phyloP scores from a whole-genome alignment of 2,113 vertebrate species.

The Oxyura jamaicensis region DNA sequence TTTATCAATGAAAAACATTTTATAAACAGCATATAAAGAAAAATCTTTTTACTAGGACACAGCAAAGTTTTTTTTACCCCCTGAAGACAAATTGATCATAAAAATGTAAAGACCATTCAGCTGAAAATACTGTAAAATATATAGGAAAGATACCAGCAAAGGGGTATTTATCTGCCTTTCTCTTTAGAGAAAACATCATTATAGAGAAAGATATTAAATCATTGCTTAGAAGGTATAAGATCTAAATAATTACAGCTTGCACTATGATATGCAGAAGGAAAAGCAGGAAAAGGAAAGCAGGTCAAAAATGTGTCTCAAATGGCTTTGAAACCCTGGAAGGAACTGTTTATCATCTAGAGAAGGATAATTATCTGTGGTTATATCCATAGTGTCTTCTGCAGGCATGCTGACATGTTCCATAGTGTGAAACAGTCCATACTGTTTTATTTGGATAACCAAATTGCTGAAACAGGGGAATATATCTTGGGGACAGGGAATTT shows the following conservation, averaged over 20 bases:
- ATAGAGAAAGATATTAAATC: neutral
- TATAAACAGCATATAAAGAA: neutral
- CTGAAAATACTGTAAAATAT: neutral
- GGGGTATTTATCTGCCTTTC: neutral
- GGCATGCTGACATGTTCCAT: neutral
- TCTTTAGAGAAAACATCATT: neutral
- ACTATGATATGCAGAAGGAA: neutral
- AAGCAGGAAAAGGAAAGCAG: neutral
- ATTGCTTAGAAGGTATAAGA: neutral
- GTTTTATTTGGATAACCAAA: neutral
- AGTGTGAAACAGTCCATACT: neutral
- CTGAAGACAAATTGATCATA: neutral
- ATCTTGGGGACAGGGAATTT: neutral
- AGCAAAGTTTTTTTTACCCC: neutral
- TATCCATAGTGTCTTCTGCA: neutral
- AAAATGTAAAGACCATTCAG: neutral
- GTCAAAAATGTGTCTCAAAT: neutral
- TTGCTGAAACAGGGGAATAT: neutral
- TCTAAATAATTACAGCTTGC: neutral
- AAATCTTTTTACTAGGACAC: neutral
- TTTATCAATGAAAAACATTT: neutral
- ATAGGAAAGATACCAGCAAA: neutral
- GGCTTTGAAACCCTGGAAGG: neutral
- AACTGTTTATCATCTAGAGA: neutral
- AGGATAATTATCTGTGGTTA: neutral